Conservation (phyloP, 2,888 invertebrate genomes). For the Chrysolina americana region DNA sequence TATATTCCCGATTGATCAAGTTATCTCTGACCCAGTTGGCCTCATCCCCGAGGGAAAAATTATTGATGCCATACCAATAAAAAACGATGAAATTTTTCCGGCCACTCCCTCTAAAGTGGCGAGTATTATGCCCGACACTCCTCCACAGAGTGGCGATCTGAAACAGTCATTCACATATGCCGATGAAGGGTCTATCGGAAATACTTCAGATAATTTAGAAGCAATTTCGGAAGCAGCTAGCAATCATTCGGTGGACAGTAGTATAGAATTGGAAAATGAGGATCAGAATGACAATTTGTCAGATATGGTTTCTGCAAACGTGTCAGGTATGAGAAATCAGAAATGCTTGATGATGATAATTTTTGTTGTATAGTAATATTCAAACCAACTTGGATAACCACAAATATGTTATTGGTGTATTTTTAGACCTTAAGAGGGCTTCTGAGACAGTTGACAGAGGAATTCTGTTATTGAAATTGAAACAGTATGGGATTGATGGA, state of each 20-base stretch:
- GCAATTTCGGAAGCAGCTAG: constrained; percentile 96
- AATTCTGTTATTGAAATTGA: no score
- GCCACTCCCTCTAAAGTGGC: constrained; percentile 42
- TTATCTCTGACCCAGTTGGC: constrained; percentile 66
- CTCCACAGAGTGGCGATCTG: constrained; percentile 51
- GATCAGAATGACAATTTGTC: constrained; percentile 95
- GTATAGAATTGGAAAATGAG: constrained; percentile 89
- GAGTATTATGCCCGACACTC: constrained; percentile 41
- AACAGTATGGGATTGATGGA: no score
- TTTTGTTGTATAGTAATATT: no score
- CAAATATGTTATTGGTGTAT: no score
- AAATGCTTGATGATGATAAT: no score
- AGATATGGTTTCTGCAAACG: constrained; percentile 97
- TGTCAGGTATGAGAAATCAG: constrained; percentile 75
- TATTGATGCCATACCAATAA: constrained; percentile 67
- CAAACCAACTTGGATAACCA: no score
- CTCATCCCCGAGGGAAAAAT: constrained; percentile 76
- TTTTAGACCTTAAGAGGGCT: no score
- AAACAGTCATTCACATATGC: constrained; percentile 82
- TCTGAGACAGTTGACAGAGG: no score
- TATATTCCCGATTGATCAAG: constrained; percentile 76
- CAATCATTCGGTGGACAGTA: constrained; percentile 94
- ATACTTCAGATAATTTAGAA: constrained; percentile 94
- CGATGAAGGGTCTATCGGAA: constrained; percentile 93
- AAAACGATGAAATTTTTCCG: constrained; percentile 54